These are phyloP conservation scores for Actinostola sp. DNA, from an alignment of 92 coral and sea anemone genomes.

Conservation along the genomic window DNA sequence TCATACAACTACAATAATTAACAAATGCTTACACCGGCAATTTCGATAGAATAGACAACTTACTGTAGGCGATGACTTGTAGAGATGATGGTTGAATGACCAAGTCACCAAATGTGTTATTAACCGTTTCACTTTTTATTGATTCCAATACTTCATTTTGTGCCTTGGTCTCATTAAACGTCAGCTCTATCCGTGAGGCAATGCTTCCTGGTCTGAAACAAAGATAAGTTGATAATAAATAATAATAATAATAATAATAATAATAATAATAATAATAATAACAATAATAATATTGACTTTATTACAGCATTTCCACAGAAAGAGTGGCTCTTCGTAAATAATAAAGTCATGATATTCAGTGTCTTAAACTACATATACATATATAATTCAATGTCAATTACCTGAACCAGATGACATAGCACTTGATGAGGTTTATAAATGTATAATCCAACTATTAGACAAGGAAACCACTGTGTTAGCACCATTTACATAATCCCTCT, in stretches of 20 bases:
- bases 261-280: too few species aligned
- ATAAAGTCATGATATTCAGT: too few species aligned
- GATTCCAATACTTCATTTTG: not conserved
- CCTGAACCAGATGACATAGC: constrained; percentile 5
- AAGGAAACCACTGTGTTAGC: too few species aligned
- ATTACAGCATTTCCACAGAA: too few species aligned
- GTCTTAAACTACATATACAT: too few species aligned
- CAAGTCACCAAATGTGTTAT: not conserved
- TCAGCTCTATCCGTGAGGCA: not conserved
- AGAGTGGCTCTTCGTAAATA: too few species aligned
- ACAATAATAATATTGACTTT: too few species aligned
- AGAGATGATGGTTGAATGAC: not conserved
- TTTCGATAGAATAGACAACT: not conserved
- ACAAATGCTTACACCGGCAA: not conserved
- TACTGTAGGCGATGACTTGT: constrained; percentile 1
- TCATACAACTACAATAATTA: too few species aligned
- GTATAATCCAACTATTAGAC: too few species aligned
- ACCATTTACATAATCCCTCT: too few species aligned
- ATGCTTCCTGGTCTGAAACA: constrained; percentile 5
- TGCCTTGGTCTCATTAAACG: constrained; percentile 1
- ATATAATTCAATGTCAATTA: too few species aligned
- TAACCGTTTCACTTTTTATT: not conserved
- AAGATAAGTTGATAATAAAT: not conserved
- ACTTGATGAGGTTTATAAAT: constrained; percentile 7
- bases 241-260: not conserved